Evolutionary conservation across 1,140 invertebrate species (phyloP).

Genomic region (Dendroctonus valens): DNA sequence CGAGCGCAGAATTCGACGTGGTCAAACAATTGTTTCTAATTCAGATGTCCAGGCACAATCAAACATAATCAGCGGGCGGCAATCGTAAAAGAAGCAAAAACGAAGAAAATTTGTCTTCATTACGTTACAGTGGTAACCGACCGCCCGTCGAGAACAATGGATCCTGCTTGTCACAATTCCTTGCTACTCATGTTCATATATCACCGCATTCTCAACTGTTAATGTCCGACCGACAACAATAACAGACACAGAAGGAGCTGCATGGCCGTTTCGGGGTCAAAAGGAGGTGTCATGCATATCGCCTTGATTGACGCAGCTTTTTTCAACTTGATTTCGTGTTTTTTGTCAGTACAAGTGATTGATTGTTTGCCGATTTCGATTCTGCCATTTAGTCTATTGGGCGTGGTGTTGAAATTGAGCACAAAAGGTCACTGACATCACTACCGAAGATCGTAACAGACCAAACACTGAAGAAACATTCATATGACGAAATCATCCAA

Average conservation of each 20-base stretch:
- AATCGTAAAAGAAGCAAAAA: slow-evolving; percentile 26
- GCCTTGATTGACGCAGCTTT: slow-evolving; percentile 9
- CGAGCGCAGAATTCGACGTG: slow-evolving; percentile 9
- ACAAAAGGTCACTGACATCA: too few relatives aligned
- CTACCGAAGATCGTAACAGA: too few relatives aligned
- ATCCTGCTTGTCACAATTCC: slow-evolving; percentile 27
- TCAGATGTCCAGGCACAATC: slow-evolving; percentile 38
- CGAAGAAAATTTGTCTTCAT: slow-evolving; percentile 43
- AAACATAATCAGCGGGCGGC: slow-evolving; percentile 35
- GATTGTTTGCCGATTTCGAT: too few relatives aligned
- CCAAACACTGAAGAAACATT: too few relatives aligned
- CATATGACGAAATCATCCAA: too few relatives aligned
- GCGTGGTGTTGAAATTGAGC: too few relatives aligned
- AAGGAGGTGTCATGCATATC: slow-evolving; percentile 17
- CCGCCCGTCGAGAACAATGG: slow-evolving; percentile 43
- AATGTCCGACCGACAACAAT: slow-evolving; percentile 1
- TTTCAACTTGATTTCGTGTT: neutral
- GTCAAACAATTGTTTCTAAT: slow-evolving; percentile 37
- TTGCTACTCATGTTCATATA: slow-evolving; percentile 37
- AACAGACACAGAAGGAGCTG: neutral
- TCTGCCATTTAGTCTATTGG: too few relatives aligned
- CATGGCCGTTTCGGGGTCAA: slow-evolving; percentile 9
- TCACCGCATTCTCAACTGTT: slow-evolving; percentile 15
- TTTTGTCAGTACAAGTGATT: neutral
- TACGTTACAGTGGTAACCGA: slow-evolving; percentile 36